phyloP scores from a whole-genome alignment of 2,113 vertebrate species.

The Holacanthus passer region DNA sequence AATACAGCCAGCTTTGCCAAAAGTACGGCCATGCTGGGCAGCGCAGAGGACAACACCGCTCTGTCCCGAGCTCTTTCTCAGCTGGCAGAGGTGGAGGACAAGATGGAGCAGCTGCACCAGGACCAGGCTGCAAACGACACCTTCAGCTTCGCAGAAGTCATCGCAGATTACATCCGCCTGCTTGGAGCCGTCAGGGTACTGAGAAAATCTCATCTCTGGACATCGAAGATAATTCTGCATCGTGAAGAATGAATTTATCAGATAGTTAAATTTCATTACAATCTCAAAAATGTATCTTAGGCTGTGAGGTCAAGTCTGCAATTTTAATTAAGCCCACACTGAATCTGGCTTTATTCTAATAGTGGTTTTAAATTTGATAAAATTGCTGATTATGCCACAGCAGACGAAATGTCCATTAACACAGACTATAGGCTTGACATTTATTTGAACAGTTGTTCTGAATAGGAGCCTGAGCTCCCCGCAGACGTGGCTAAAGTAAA shows the following conservation, averaged over 20 bases:
- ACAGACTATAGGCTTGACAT: neutral
- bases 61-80: constrained; percentile 95
- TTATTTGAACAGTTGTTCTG: neutral
- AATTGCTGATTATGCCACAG: too few relatives aligned
- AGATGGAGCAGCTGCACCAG: constrained; percentile 95
- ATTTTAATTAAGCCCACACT: neutral
- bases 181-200: constrained; percentile 92
- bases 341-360: neutral
- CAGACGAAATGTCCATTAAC: too few relatives aligned
- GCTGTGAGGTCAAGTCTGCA: neutral
- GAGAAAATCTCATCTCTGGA: neutral
- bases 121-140: constrained; percentile 95
- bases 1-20: constrained; percentile 96
- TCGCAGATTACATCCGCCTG: constrained; percentile 96
- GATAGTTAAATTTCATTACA: neutral
- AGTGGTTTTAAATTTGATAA: too few relatives aligned
- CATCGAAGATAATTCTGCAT: too few relatives aligned
- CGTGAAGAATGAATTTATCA: neutral
- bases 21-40: constrained; percentile 97
- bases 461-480: neutral
- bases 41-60: constrained; percentile 97
- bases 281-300: neutral
- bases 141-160: constrained; percentile 92
- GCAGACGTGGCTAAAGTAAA: neutral
- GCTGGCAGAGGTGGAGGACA: constrained; percentile 97